Percentiles rank a stretch among this genome's conserved stretches.
These are phyloP conservation scores for Drosophila dives DNA, from an alignment of 2,888 invertebrate genomes.

Conservation along the genomic window DNA sequence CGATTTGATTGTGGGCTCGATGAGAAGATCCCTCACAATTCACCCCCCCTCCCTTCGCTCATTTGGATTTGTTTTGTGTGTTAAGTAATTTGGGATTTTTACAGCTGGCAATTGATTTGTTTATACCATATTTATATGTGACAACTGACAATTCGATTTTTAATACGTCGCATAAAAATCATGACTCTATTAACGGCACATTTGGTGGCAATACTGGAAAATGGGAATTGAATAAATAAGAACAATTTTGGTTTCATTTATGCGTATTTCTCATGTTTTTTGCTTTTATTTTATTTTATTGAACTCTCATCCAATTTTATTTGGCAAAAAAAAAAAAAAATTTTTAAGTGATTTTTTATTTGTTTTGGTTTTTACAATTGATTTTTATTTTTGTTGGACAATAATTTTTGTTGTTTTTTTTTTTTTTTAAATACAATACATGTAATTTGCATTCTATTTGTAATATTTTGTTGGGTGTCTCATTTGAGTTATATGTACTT, in stretches of 20 bases:
- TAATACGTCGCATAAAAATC: slow-evolving; percentile 47
- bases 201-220: slow-evolving; percentile 17
- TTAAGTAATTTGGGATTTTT: slow-evolving; percentile 20
- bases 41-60: background rate
- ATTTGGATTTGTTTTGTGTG: background rate
- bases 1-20: background rate
- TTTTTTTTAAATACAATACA: slow-evolving; percentile 59
- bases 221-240: slow-evolving; percentile 22
- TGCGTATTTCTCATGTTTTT: slow-evolving; percentile 66
- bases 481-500: slow-evolving; percentile 42
- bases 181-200: slow-evolving; percentile 33
- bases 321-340: slow-evolving; percentile 36
- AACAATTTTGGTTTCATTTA: slow-evolving; percentile 49
- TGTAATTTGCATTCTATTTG: slow-evolving; percentile 62
- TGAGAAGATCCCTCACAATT: background rate
- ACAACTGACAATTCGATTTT: slow-evolving; percentile 11
- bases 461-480: slow-evolving; percentile 41
- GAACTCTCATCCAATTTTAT: slow-evolving; percentile 35
- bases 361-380: slow-evolving; percentile 56
- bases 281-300: slow-evolving; percentile 47
- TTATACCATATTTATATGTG: slow-evolving; percentile 50
- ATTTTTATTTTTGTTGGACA: slow-evolving; percentile 72
- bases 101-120: slow-evolving; percentile 52
- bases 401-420: slow-evolving; percentile 49
- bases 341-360: slow-evolving; percentile 22